Evolutionary conservation across 2,797 vertebrate genomes (phyloP), one percentile per base, ranked within the genome.

Genomic region (Melanotaenia boesemani): DNA sequence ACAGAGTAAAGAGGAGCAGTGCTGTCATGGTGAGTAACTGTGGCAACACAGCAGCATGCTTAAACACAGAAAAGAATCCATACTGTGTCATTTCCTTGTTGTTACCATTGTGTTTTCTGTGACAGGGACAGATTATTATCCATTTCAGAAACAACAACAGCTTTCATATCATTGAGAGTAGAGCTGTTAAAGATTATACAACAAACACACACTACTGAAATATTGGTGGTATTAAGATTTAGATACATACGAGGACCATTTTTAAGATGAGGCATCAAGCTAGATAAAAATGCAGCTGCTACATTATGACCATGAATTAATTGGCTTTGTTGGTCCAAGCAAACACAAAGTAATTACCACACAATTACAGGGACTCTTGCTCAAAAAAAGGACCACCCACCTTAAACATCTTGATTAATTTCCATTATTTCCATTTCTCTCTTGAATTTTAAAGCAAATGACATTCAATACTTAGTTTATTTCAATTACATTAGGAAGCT

Each of bases 11-110:
- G 54, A 76, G 67, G 22, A 76, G 58, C 52, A 57, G 74, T 62
- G 74, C 63, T 75, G 84, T 82, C 80, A 76, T 28, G 67, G 72
- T 73, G 82, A 86, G 81, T 78, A 83, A 90, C 78, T 79, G 77
- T 54, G n/a, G 81, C 72, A 79, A 81, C 76, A 55, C 77, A 63
- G 81, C 67, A 2, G 80, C 63, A 26, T 74, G 78, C 84, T 84
- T 88, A 84, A 82, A 86, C 74, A 55, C 16, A 76, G 77, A 83
- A 76, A 79, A 46, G 61, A 83, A 77, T 68, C 66, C 67, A 41
- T 55, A 37, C 69, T 44, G 72, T 85, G 70, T 76, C 83, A 86
- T 88, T 83, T 79, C 81, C 70, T 86, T 65, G 85, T 82, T 88
- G 85, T 85, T 79, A 84, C 80, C 69, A 67, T 56, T 69, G 77